phyloP scores from a whole-genome alignment of 2,113 vertebrate genomes.

The Istiophorus platypterus region DNA sequence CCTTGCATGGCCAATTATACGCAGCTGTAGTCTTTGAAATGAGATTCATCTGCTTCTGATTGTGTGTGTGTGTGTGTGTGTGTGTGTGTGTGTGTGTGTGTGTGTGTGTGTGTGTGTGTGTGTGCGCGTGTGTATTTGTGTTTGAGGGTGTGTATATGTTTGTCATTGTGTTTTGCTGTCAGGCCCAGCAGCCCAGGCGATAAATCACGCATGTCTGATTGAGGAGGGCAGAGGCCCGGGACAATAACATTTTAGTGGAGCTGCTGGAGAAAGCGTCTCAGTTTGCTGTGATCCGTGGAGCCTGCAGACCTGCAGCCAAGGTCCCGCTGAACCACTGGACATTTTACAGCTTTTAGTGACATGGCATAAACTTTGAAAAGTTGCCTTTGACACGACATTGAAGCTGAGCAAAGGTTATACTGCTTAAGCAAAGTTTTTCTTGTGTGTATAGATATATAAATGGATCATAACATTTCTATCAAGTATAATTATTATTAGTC shows the following conservation, averaged over 20 bases:
- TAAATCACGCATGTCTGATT: conserved; percentile 85
- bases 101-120: conserved; percentile 63
- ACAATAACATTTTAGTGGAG: conserved; percentile 80
- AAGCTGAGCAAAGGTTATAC: conserved; percentile 53
- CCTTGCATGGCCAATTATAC: conserved; percentile 71
- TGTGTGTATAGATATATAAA: not conserved
- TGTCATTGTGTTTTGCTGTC: conserved; percentile 82
- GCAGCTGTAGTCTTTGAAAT: conserved; percentile 81
- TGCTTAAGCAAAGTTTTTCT: not conserved
- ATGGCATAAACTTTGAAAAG: conserved; percentile 14
- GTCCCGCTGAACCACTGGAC: conserved; percentile 47
- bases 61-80: conserved; percentile 59
- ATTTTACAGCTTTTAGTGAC: conserved; percentile 63
- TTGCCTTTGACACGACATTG: conserved; percentile 53
- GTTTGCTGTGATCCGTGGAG: conserved; percentile 58
- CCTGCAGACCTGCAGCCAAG: conserved; percentile 50
- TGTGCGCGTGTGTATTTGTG: conserved; percentile 61
- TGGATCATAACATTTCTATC: not conserved
- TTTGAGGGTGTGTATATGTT: conserved; percentile 59
- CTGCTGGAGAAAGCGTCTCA: conserved; percentile 66
- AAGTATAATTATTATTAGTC: not conserved
- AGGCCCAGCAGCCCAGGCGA: conserved; percentile 77
- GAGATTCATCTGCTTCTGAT: conserved; percentile 80
- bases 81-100: conserved; percentile 64
- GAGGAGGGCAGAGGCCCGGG: conserved; percentile 81